A percentile compares a stretch with the other conserved stretches of the same genome.
Conservation (phyloP, 1,140 invertebrate species). For the Pectinophora gossypiella region DNA sequence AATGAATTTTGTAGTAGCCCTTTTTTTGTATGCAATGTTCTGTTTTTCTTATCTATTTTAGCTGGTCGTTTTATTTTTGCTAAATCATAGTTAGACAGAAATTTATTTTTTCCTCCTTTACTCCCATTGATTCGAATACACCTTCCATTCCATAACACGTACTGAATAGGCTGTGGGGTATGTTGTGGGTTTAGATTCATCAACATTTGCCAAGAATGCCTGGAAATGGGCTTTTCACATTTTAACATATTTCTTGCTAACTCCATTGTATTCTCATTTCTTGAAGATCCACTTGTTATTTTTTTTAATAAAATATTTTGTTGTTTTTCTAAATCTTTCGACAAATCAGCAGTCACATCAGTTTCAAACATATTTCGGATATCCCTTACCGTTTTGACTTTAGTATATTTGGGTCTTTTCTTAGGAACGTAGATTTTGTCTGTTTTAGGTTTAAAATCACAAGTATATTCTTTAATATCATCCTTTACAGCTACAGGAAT, state of each 20-base stretch:
- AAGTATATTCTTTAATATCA: constrained; percentile 16
- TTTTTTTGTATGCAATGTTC: constrained; percentile 23
- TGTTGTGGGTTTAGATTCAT: constrained; percentile 55
- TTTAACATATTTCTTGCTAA: constrained; percentile 46
- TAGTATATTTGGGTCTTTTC: constrained; percentile 39
- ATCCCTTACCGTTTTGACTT: constrained; percentile 58
- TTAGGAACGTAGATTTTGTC: constrained; percentile 55
- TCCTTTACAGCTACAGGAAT: constrained; percentile 25
- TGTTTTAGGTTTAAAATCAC: constrained; percentile 41
- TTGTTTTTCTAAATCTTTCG: constrained; percentile 47
- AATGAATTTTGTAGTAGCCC: constrained; percentile 47
- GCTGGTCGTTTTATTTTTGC: constrained; percentile 16
- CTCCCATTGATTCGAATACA: constrained; percentile 55
- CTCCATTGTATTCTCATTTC: constrained; percentile 40
- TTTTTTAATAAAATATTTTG: constrained; percentile 48
- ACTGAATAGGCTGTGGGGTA: constrained; percentile 38
- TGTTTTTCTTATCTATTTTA: constrained; percentile 23
- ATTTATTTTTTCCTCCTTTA: constrained; percentile 49
- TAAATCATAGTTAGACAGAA: constrained; percentile 46
- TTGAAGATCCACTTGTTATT: constrained; percentile 45
- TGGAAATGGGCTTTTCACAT: constrained; percentile 37
- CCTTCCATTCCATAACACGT: constrained; percentile 53
- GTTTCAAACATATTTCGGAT: constrained; percentile 48
- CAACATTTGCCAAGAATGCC: constrained; percentile 59
- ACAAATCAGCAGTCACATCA: constrained; percentile 40